Conservation (phyloP, 2,113 vertebrate genomes). For the Gnathonemus longibarbis region DNA sequence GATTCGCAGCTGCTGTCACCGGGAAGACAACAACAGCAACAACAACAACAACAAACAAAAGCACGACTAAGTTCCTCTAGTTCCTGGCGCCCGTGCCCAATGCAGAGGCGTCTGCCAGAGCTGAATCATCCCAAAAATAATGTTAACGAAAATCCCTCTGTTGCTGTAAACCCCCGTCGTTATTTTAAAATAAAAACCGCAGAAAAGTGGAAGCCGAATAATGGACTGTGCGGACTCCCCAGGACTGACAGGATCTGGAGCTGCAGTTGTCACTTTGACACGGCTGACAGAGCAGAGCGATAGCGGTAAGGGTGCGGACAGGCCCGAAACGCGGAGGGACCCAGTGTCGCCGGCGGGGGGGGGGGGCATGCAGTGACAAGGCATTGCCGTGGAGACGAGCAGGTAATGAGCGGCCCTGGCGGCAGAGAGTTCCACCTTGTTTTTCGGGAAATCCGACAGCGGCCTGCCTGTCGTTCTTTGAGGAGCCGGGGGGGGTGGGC, state of each 20-base stretch:
- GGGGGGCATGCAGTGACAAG: neutral
- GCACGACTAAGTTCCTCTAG: neutral
- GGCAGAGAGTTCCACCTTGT: neutral
- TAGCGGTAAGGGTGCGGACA: neutral
- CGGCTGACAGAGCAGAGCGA: neutral
- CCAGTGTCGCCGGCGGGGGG: neutral
- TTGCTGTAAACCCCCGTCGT: neutral
- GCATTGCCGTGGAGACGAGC: neutral
- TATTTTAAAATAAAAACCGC: neutral
- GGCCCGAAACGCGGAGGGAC: neutral
- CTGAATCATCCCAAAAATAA: neutral
- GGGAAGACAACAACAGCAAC: neutral
- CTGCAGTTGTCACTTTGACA: neutral
- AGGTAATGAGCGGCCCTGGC: neutral
- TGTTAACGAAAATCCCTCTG: neutral
- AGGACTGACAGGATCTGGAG: neutral
- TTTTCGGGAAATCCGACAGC: neutral
- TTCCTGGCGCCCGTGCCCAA: neutral
- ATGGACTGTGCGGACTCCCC: neutral
- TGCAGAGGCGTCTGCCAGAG: neutral
- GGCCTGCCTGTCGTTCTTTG: neutral
- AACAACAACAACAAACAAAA: neutral
- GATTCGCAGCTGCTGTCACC: neutral
- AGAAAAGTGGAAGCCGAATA: neutral
- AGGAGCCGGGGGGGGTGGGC: neutral